Evolutionary conservation across 2,113 vertebrate genomes (phyloP), one percentile per base, ranked within the genome.

Genomic region (Asarcornis scutulata): DNA sequence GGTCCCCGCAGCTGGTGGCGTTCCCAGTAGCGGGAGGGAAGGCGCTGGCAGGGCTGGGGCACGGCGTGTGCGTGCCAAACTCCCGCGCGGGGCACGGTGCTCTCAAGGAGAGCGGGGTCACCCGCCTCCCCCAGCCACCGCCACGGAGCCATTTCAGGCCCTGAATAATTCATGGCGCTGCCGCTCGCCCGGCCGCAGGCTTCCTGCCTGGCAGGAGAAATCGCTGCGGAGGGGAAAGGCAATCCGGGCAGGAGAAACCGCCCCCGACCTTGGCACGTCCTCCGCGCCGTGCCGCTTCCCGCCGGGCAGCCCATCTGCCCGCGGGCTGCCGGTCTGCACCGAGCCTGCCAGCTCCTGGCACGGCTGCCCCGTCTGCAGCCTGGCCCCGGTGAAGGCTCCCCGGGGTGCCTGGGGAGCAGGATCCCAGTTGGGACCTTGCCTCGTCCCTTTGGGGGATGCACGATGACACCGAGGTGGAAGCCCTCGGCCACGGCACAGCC

Each of bases 91-190:
- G 9, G 60, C 60, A 40, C 27, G 62, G 62, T 23, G 44, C 11
- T 44, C 71, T 96, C 93, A 97, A 96, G 96, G 97, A 97, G 96
- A 97, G 36, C 91, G 11, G 97, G 97, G 97, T 96, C 95, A 96
- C 81, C 55, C 56, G 6, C 86, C 92, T 77, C 77, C 64, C 79
- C 53, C 20, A 13, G 31, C 66, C 73, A 59, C 48, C n/a, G 25
- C 80, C 12, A 6, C 17, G 31, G 81, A 83, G 75, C 91, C 72
- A 7, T 71, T 95, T 58, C 60, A 63, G 12, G 6, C 62, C 48
- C 93, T 98, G 78, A 97, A 98, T 98, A 97, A 98, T 98, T 98
- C 89, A 98, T 80, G 60, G 40, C 4, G 4, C 53, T 78, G 46
- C 89, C 34, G 72, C 15, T 50, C 68, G 76, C 25, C 11, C 80